Percentiles rank a stretch among this genome's conserved stretches.
Conservation (phyloP, 2,888 invertebrate species). For the Entomobrya multifasciata region DNA sequence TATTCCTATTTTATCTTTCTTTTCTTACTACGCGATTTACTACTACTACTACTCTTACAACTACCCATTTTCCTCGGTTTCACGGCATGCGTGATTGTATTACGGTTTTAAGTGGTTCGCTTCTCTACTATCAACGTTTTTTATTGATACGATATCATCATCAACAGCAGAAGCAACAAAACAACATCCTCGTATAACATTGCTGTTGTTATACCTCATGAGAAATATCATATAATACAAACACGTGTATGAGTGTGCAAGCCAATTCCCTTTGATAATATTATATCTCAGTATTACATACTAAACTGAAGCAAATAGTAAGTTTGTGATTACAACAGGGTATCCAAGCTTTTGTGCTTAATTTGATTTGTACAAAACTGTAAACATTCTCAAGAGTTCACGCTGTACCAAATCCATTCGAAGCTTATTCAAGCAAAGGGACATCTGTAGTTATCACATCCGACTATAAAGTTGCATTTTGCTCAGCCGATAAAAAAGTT, state of each 20-base stretch:
- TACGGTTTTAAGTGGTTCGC: slow-evolving; percentile 31
- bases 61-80: slow-evolving; percentile 29
- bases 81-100: slow-evolving; percentile 23
- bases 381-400: too few species aligned
- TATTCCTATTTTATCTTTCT: slow-evolving; percentile 3
- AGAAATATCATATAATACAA: background rate
- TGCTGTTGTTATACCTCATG: background rate
- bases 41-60: too few species aligned
- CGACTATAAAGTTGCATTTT: too few species aligned
- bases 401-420: too few species aligned
- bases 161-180: too few species aligned
- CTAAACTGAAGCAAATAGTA: too few species aligned
- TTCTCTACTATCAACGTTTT: slow-evolving; percentile 36
- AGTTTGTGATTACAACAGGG: too few species aligned
- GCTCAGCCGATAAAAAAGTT: too few species aligned
- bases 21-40: background rate
- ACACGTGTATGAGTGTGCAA: background rate
- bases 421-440: too few species aligned
- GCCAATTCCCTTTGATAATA: background rate
- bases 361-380: too few species aligned
- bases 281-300: background rate
- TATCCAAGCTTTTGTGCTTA: too few species aligned
- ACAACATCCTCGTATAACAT: background rate
- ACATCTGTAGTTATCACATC: too few species aligned
- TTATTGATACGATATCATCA: slow-evolving; percentile 45